Evolutionary conservation across 2,888 invertebrate genomes (phyloP), one percentile per base, ranked within the genome.

Genomic region (Hirtodrosophila duncani): DNA sequence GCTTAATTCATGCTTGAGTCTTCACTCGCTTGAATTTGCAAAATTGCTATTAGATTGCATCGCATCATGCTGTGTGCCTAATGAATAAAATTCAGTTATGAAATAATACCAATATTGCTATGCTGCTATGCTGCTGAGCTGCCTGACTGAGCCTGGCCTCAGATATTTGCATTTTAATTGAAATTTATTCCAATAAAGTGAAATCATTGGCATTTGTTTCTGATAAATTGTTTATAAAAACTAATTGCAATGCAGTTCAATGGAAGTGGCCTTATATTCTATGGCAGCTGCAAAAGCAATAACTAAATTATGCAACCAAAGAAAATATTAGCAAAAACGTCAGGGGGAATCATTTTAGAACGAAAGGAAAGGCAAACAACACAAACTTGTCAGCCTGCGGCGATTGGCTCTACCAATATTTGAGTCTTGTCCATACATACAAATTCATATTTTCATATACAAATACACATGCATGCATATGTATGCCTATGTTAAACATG

Each of bases 341-440:
- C n/a, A 38, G 16, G 17, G 17, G 8, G 50, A 48, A 45, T 38
- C 46, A 63, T 66, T 52, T 50, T 42, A 52, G 44, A 39, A 37
- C 55, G 50, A 69, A 68, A 69, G 66, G 60, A 55, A 58, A 60
- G 38, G 55, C 66, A 68, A 69, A 68, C 63, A 69, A 34, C 51
- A 58, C 42, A 53, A 61, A 51, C 60, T 50, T 39, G 42, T 39
- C 57, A 48, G n/a, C n/a, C n/a, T n/a, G n/a, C n/a, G n/a, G 56
- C 57, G 67, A 48, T 48, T 62, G 63, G 66, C 56, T 36, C 9
- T 36, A 49, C 63, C 78, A 60, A 64, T 60, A 77, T 69, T 77
- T 60, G 58, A 53, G 63, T 14, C 55, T 36, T 55, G 53, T 60
- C 61, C 57, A 36, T 63, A 23, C 18, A 27, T n/a, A 24, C 9